Evolutionary conservation across 2,113 vertebrate species (phyloP).

Genomic region (Pedionomus torquatus): DNA sequence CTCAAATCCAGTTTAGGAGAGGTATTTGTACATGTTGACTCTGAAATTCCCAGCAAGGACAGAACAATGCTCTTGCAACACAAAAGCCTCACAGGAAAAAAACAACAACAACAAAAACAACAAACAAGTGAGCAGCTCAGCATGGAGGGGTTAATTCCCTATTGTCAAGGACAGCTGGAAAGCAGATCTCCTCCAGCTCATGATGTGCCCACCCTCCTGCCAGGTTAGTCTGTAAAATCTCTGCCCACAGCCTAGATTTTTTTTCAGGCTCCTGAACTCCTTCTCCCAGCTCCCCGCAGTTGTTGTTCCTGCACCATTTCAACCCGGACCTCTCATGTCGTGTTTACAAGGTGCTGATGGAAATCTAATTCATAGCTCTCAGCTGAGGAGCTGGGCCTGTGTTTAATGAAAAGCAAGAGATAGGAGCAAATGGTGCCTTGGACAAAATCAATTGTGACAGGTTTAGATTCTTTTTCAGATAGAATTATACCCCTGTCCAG

Average conservation of each 20-base stretch:
- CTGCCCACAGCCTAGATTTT: neutral
- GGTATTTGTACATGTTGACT: neutral
- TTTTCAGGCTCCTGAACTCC: too few species aligned
- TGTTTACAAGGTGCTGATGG: neutral
- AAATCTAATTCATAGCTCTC: neutral
- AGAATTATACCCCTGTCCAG: neutral
- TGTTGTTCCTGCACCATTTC: neutral
- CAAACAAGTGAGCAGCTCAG: neutral
- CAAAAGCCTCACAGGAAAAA: neutral
- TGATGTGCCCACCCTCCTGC: neutral
- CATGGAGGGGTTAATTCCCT: neutral
- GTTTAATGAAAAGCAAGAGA: neutral
- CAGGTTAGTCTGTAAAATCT: neutral
- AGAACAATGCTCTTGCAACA: neutral
- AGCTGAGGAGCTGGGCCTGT: neutral
- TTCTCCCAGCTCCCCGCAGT: neutral
- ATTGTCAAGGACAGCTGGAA: neutral
- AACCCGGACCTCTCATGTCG: rapidly evolving
- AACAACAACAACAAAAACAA: neutral
- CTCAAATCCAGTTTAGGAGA: neutral
- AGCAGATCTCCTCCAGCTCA: neutral
- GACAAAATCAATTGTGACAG: neutral
- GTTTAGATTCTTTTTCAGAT: neutral
- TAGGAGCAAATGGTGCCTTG: neutral
- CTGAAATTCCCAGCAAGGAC: neutral